These are phyloP conservation scores for Sphaerophoria taeniata DNA, from an alignment of 2,888 invertebrate species.

Conservation along the genomic window DNA sequence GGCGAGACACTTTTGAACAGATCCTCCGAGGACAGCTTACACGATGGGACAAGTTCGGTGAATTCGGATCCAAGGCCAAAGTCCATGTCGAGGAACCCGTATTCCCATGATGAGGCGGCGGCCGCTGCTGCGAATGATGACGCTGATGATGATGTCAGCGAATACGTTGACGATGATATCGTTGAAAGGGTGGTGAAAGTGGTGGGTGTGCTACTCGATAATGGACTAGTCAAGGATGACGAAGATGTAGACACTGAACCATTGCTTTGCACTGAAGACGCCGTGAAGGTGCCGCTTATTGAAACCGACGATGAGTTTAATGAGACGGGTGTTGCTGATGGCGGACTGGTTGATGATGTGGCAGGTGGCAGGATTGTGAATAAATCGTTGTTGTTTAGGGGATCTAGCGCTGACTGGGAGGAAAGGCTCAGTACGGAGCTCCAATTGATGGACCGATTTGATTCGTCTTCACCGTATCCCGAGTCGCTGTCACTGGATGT, in stretches of 20 bases:
- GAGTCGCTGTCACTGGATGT: conserved; percentile 86
- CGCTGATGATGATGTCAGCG: conserved; percentile 81
- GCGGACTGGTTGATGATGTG: conserved; percentile 77
- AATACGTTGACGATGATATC: conserved; percentile 80
- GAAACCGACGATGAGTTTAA: conserved; percentile 76
- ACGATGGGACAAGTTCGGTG: conserved; percentile 84
- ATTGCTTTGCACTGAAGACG: conserved; percentile 68
- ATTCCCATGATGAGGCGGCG: conserved; percentile 81
- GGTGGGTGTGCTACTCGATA: conserved; percentile 76
- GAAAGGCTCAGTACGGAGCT: conserved; percentile 94
- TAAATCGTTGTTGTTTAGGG: conserved; percentile 91
- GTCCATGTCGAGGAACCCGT: conserved; percentile 83
- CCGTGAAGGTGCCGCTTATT: conserved; percentile 80
- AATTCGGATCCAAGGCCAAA: conserved; percentile 84
- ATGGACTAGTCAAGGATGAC: conserved; percentile 63
- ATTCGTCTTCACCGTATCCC: conserved; percentile 90
- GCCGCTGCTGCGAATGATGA: conserved; percentile 74
- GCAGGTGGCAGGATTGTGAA: conserved; percentile 82
- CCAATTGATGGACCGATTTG: conserved; percentile 94
- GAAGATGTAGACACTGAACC: conserved; percentile 58
- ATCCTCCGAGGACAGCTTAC: conserved; percentile 85
- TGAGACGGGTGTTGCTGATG: conserved; percentile 79
- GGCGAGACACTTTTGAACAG: conserved; percentile 83
- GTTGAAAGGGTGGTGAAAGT: conserved; percentile 81
- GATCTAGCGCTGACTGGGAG: conserved; percentile 93